Conservation (phyloP, 2,888 invertebrate species). For the Lamellibrachia columna region DNA sequence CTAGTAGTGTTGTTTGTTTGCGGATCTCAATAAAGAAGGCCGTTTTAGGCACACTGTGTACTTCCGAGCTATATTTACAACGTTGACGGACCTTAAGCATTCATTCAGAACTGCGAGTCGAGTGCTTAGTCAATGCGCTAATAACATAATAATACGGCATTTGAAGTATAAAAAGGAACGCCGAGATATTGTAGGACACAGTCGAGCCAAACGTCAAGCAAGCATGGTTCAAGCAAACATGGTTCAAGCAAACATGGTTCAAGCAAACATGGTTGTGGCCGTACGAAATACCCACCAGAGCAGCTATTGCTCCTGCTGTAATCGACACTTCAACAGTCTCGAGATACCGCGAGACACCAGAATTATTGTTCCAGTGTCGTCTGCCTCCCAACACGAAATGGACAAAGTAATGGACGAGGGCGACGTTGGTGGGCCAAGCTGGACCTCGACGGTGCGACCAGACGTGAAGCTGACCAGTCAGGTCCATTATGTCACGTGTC, state of each 20-base stretch:
- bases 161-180: background rate
- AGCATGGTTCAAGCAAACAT: background rate
- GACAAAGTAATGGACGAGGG: background rate
- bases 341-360: background rate
- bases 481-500: background rate
- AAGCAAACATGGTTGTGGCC: background rate
- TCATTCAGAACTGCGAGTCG: background rate
- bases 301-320: background rate
- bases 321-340: background rate
- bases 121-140: background rate
- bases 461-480: background rate
- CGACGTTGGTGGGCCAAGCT: background rate
- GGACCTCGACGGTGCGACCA: background rate
- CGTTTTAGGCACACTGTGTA: background rate
- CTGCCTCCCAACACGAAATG: background rate
- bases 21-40: background rate
- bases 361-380: background rate
- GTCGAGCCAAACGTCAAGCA: background rate
- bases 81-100: background rate
- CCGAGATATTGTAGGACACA: background rate
- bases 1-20: background rate
- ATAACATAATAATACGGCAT: background rate
- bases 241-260: background rate
- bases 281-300: background rate
- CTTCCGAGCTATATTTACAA: conserved; percentile 5